phyloP scores from a whole-genome alignment of 2,113 vertebrate genomes.

The Coregonus clupeaformis region DNA sequence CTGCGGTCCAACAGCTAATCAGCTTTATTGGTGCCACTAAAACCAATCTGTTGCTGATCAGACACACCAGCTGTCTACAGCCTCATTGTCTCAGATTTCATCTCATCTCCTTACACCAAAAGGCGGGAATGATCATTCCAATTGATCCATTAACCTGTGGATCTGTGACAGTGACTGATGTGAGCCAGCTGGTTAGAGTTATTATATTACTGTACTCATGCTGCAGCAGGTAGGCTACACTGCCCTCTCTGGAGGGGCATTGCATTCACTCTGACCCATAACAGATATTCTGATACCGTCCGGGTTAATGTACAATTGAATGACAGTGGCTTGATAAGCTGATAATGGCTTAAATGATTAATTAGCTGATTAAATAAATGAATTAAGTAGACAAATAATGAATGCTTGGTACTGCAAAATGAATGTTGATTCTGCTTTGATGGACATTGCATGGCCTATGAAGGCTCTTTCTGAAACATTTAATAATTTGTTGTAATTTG shows the following conservation, averaged over 20 bases:
- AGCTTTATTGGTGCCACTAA: conserved; percentile 88
- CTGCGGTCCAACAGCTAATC: conserved; percentile 81
- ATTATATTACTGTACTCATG: no score
- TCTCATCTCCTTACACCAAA: conserved; percentile 27
- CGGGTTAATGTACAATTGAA: no score
- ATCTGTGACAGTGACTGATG: neutral
- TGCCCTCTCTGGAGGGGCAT: no score
- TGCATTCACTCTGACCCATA: no score
- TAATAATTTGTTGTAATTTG: neutral
- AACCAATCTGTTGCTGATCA: conserved; percentile 88
- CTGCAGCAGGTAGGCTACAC: no score
- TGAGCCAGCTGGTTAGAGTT: no score
- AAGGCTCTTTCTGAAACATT: neutral
- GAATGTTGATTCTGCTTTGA: no score
- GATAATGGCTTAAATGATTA: conserved; percentile 46
- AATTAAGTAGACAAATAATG: no score
- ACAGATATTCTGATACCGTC: no score
- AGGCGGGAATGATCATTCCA: conserved; percentile 31
- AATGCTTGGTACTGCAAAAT: no score
- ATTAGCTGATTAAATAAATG: conserved; percentile 48
- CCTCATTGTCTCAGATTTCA: conserved; percentile 23
- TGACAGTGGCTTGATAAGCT: conserved; percentile 28
- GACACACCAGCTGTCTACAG: conserved; percentile 85
- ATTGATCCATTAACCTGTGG: conserved; percentile 70
- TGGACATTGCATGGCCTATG: neutral